Base-by-base conservation (phyloP, 2,113 vertebrate genomes). In the Myocastor coypus region DNA sequence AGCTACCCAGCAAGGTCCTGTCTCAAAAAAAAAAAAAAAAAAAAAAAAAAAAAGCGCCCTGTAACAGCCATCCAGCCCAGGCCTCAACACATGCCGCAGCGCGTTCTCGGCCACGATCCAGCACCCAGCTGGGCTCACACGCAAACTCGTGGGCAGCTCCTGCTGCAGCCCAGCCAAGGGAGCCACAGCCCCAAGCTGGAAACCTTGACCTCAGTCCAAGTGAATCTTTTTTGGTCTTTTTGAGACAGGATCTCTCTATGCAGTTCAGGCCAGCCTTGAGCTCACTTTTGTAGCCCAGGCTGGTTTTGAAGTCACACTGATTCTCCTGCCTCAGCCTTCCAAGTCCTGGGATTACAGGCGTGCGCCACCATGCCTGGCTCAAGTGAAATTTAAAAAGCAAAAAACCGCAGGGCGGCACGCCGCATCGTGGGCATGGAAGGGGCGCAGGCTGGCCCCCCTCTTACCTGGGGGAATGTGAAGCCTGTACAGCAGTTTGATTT, bases 391-490 rank as follows among this genome's bases (percentile, higher is more conserved):
- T 81, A 20, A 50, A 71, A 87, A 37, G 46, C 69, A 37, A 87
- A 81, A 17, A 55, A 57, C 34, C 64, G 83, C 13, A 30, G 17
- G 24, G 37, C 68, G 19, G 1, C 3, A 3, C 19, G 32, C 34
- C 83, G 63, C n/a, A 40, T 34, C 40, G 5, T 75, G 13, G 19
- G 12, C 22, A 19, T 34, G n/a, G 59, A 42, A 1, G 34, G 17
- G 57, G 55, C 1, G 4, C 14, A 88, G 8, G 8, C 42, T 10
- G 20, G 4, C 89, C 2, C 50, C n/a, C 37, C 92, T 96, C 98
- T 98, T 98, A 99, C 99, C 99, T 68, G 99, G 99, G 50, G 99
- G 99, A 84, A 99, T 99, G 94, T 99, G 99, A 63, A 99, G 99
- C 64, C 98, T 99, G 96, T 99, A 99, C 0, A 99, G 97, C 81